These are phyloP conservation scores for Idaea aversata DNA, from an alignment of 2,888 invertebrate genomes.

Conservation along the genomic window DNA sequence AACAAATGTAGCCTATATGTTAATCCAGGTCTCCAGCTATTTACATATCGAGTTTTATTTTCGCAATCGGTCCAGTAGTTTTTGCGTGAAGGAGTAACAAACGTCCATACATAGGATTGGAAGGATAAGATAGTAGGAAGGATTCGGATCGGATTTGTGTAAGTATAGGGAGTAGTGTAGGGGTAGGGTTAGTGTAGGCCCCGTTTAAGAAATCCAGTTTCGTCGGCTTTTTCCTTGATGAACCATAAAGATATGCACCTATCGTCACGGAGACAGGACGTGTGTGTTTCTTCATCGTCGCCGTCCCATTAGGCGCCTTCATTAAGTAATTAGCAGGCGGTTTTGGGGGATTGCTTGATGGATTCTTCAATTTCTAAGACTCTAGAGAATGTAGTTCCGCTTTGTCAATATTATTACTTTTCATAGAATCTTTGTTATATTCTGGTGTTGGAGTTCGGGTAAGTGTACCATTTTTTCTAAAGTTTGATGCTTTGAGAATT, in stretches of 20 bases:
- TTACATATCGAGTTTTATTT: no score
- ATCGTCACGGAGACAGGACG: slow-evolving; percentile 86
- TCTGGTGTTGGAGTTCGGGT: slow-evolving; percentile 68
- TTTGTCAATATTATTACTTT: slow-evolving; percentile 59
- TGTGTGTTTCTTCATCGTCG: slow-evolving; percentile 79
- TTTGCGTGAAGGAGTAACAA: no score
- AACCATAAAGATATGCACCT: slow-evolving; percentile 83
- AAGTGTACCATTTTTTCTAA: slow-evolving; percentile 58
- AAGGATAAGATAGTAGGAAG: no score
- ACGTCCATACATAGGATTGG: no score
- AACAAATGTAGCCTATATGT: no score
- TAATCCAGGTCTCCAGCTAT: no score
- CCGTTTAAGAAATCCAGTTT: slow-evolving; percentile 84
- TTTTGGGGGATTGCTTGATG: slow-evolving; percentile 80
- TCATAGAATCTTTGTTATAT: slow-evolving; percentile 52
- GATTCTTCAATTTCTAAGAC: slow-evolving; percentile 86
- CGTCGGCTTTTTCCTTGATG: slow-evolving; percentile 82
- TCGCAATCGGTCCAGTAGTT: no score
- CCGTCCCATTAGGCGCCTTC: slow-evolving; percentile 76
- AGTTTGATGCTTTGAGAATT: slow-evolving; percentile 48
- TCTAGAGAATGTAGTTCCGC: slow-evolving; percentile 89
- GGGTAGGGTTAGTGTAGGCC: no score
- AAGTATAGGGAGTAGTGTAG: no score
- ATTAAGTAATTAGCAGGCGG: slow-evolving; percentile 86
- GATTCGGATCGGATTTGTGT: no score